A percentile compares a stretch with the other conserved stretches of the same genome.
phyloP scores from a whole-genome alignment of 2,888 invertebrate species.

The Ashinkailepas kermadecensis region DNA sequence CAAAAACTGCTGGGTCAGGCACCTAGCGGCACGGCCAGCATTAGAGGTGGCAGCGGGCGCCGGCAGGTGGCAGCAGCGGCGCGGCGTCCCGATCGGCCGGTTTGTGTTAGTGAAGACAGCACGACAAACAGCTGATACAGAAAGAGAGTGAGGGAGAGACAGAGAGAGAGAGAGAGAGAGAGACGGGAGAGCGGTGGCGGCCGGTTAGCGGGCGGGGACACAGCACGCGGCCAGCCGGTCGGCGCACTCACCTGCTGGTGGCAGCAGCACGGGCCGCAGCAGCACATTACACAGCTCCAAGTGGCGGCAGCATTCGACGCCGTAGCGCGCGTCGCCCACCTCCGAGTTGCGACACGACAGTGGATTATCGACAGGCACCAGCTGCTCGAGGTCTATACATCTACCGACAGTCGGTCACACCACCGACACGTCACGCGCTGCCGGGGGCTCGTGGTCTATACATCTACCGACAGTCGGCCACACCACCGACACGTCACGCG shows the following conservation, averaged over 20 bases:
- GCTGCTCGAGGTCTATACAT: background rate
- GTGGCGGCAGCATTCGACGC: background rate
- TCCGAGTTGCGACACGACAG: background rate
- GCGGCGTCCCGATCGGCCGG: background rate
- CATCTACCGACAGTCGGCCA: too few species aligned
- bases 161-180: background rate
- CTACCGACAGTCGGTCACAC: background rate
- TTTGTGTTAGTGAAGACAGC: background rate
- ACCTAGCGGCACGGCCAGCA: conserved; percentile 15
- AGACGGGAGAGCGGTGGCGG: background rate
- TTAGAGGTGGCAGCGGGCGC: background rate
- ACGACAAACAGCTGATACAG: background rate
- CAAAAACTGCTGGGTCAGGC: background rate
- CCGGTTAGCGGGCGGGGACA: background rate
- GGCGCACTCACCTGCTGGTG: background rate
- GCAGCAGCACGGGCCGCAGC: background rate
- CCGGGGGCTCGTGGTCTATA: background rate
- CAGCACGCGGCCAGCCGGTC: background rate
- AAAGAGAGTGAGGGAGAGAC: background rate
- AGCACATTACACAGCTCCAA: background rate
- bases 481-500: too few species aligned
- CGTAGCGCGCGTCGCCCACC: background rate
- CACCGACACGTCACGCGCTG: background rate
- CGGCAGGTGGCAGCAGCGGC: background rate
- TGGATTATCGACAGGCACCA: background rate